Evolutionary conservation across 2,113 vertebrate genomes (phyloP).

Genomic region (Arothron firmamentum): DNA sequence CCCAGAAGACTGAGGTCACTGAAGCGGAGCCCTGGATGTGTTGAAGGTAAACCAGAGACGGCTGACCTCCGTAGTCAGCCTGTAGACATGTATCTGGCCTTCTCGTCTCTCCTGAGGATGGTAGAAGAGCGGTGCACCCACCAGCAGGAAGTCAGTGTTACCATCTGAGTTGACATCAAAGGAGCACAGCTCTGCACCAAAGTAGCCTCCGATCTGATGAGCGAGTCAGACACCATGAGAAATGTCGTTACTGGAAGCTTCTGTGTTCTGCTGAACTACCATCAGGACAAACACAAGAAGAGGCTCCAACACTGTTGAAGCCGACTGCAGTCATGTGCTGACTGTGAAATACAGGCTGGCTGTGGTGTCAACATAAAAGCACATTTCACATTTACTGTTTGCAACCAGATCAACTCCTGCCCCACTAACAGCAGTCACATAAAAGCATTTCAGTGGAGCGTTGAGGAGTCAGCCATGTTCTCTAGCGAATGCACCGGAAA

Average conservation of each 20-base stretch:
- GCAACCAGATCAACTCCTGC: too few species aligned
- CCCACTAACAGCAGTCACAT: too few species aligned
- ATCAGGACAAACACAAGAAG: too few species aligned
- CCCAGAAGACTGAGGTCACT: not conserved
- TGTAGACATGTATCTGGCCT: conserved; percentile 76
- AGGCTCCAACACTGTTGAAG: too few species aligned
- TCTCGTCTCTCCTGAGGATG: conserved; percentile 63
- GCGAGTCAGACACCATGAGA: too few species aligned
- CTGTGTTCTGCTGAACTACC: conserved; percentile 8
- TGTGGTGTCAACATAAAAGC: too few species aligned
- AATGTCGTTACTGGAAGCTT: conserved; percentile 7
- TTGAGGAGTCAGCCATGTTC: too few species aligned
- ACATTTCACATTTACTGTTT: too few species aligned
- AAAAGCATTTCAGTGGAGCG: too few species aligned
- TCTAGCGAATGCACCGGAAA: not conserved
- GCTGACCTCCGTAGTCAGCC: conserved; percentile 67
- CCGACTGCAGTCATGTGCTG: too few species aligned
- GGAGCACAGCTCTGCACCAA: conserved; percentile 79
- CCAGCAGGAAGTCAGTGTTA: conserved; percentile 78
- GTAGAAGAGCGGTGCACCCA: conserved; percentile 79
- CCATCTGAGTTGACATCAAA: conserved; percentile 75
- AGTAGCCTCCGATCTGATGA: conserved; percentile 83
- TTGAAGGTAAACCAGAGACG: not conserved
- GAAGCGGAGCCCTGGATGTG: not conserved
- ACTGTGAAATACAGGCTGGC: too few species aligned